Evolutionary conservation across 2,888 invertebrate species (phyloP).

Genomic region (Idaea aversata): DNA sequence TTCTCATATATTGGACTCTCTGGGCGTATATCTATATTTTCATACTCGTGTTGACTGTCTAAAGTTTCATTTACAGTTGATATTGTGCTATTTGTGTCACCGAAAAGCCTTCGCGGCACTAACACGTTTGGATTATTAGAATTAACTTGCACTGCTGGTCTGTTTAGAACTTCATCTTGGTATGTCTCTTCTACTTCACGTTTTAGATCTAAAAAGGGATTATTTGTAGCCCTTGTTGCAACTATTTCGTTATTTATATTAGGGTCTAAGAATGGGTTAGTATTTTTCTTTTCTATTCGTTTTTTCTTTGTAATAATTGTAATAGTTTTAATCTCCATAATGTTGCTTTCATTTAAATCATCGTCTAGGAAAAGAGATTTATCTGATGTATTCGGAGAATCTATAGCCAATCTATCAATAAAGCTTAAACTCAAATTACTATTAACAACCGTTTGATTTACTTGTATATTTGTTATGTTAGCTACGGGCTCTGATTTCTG

Average conservation of each 20-base stretch:
- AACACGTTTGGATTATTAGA: conserved; percentile 35
- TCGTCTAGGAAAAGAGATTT: conserved; percentile 70
- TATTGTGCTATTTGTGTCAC: conserved; percentile 68
- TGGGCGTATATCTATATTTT: conserved; percentile 63
- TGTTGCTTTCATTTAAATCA: conserved; percentile 76
- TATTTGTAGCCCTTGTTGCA: conserved; percentile 31
- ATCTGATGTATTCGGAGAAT: conserved; percentile 63
- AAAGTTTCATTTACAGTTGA: conserved; percentile 67
- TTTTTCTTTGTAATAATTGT: conserved; percentile 73
- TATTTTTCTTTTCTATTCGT: conserved; percentile 45
- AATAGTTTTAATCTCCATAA: conserved; percentile 78
- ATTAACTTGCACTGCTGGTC: conserved; percentile 28
- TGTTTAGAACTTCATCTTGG: conserved; percentile 43
- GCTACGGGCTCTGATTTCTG: conserved; percentile 45
- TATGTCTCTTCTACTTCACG: conserved; percentile 39
- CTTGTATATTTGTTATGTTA: conserved; percentile 53
- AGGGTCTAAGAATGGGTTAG: conserved; percentile 71
- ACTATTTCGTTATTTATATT: conserved; percentile 42
- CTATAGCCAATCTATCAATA: conserved; percentile 67
- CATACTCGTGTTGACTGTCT: conserved; percentile 58
- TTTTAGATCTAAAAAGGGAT: conserved; percentile 58
- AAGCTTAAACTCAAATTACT: conserved; percentile 68
- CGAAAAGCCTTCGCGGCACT: conserved; percentile 63
- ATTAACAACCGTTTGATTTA: conserved; percentile 62
- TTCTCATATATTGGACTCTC: conserved; percentile 71